A percentile compares a stretch with the other conserved stretches of the same genome.
Evolutionary conservation across 2,888 invertebrate species (phyloP).

Genomic region (Callinectes sapidus): DNA sequence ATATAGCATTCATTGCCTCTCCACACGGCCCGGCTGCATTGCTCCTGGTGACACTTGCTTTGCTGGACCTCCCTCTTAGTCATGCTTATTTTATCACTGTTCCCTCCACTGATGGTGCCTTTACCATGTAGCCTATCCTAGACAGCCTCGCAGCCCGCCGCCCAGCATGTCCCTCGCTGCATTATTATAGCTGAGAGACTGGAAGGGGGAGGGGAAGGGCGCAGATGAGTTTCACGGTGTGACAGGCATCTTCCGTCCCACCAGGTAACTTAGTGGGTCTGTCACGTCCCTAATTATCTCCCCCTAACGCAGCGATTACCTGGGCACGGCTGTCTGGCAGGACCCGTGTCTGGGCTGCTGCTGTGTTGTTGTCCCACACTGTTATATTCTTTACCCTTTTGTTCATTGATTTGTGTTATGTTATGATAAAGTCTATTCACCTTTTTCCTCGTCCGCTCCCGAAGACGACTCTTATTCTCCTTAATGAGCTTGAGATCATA

Average conservation of each 20-base stretch:
- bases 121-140: neutral
- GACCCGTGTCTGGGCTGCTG: neutral
- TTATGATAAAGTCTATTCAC: neutral
- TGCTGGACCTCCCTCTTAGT: neutral
- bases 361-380: neutral
- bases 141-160: neutral
- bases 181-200: neutral
- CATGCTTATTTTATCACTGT: neutral
- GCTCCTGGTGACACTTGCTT: neutral
- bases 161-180: neutral
- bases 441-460: neutral
- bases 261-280: conserved; percentile 18
- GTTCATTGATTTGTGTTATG: conserved; percentile 7
- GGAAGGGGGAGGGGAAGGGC: conserved; percentile 14
- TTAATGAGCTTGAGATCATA: neutral
- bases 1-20: conserved; percentile 23
- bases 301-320: conserved; percentile 27
- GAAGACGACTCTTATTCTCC: neutral
- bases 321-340: neutral
- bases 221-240: conserved; percentile 28
- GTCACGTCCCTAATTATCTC: conserved; percentile 30
- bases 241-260: conserved; percentile 29
- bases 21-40: conserved; percentile 5
- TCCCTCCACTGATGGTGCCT: neutral
- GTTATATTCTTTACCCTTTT: neutral